Evolutionary conservation across 2,797 vertebrate genomes (phyloP), one percentile per base, ranked within the genome.

Genomic region (Platalea minor): DNA sequence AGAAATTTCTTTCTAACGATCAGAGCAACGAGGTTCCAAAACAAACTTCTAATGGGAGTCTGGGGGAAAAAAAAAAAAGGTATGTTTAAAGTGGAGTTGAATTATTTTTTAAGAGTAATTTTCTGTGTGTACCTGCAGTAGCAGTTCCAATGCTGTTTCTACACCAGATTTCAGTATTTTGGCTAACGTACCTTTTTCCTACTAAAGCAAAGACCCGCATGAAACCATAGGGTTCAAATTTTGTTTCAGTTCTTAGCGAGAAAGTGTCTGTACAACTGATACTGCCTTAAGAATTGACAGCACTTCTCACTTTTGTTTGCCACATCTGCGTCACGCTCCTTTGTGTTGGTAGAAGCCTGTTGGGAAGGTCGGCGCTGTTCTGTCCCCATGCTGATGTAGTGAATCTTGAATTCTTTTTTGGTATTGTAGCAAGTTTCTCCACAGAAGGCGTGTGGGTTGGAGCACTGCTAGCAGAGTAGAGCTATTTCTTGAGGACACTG

Each of bases 261-360:
- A 56, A 63, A 19, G 26, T 33, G 8, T 77, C 37, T 5, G 12
- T 77, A 46, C 8, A 56, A 37, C 23, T 78, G 21, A 35, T 69
- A 39, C 10, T 79, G 46, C 23, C 23, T 82, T 82, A 48, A 51
- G 46, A 87, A 60, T 16, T 67, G 35, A 35, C 41, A 53, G 21
- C 20, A 20, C n/a, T 81, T 70, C 21, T 25, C 17, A 12, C 29
- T 74, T 85, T 29, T 21, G 11, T 77, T 88, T 61, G 39, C 39
- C 17, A 23, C 15, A 20, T 74, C 28, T 3, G 1, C 0, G 0
- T 48, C 21, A 29, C 7, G 1, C 16, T 76, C 20, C 17, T 33
- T 80, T 92, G 45, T 60, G 9, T 59, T 91, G 46, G 28, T 85
- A 19, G 26, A 79, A 29, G 19, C 29, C 41, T 77, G 31, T 69